Conservation (phyloP, 2,113 vertebrate species). For the Uropsilus gracilis region DNA sequence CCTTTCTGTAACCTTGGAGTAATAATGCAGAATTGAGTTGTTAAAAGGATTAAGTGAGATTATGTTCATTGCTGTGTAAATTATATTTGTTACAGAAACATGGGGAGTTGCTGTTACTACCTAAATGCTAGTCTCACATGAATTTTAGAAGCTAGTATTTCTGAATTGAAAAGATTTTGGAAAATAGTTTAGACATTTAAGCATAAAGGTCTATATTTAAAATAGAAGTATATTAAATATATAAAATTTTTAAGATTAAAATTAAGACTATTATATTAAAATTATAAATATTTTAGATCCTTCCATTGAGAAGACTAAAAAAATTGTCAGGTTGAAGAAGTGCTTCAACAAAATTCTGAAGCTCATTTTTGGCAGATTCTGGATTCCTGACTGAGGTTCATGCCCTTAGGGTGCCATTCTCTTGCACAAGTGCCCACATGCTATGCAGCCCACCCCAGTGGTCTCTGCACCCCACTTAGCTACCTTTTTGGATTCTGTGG, state of each 20-base stretch:
- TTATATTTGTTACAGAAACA: neutral
- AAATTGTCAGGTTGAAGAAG: neutral
- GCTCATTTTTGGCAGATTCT: neutral
- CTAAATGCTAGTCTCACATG: neutral
- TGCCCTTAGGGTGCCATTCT: neutral
- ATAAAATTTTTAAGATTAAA: no score
- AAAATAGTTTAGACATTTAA: neutral
- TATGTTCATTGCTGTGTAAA: conserved; percentile 18
- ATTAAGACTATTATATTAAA: no score
- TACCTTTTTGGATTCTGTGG: neutral
- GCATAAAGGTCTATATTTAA: no score
- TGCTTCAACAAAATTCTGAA: neutral
- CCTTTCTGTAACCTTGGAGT: neutral
- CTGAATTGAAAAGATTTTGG: neutral
- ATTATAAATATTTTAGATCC: no score
- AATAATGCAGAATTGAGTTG: neutral
- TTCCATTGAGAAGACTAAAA: neutral
- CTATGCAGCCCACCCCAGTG: fast-evolving
- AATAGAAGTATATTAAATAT: no score
- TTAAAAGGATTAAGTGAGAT: conserved; percentile 53
- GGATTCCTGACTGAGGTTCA: neutral
- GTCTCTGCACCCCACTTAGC: neutral
- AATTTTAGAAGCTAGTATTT: conserved; percentile 33
- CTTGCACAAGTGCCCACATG: neutral
- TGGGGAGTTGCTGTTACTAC: neutral